Base-by-base conservation (phyloP, 2,888 invertebrate species). In the Hemithea aestivaria region DNA sequence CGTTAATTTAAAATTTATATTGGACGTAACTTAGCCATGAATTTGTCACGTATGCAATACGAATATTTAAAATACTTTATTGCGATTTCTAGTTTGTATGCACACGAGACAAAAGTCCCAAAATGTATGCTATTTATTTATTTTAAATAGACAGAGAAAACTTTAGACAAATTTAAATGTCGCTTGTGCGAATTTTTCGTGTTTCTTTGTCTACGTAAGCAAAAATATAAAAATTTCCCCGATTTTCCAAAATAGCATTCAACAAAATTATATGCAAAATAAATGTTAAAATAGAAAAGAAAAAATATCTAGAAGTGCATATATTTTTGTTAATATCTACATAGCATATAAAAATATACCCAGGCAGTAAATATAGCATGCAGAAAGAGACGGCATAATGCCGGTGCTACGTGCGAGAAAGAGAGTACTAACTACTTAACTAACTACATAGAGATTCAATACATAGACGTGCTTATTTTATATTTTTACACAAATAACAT, bases 291-390 rank as follows among this genome's bases (percentile, higher is more conserved):
- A 16, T 25, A 23, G 3, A 31, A 7, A 23, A 10, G 12, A 7
- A 23, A 10, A 9, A 8, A 16, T 12, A 23, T 10, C 8, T 8
- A 29, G 7, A 26, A 23, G 31, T 36, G 43, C 40, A 48, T 10
- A 45, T 41, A 45, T 9, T 37, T 40, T 35, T 44, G 40, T 30
- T 24, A 41, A 24, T 43, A 26, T 36, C 24, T 39, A 21, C 10
- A 39, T 22, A 33, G 29, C 26, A 25, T 35, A 41, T 43, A 56
- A 58, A 64, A 70, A 42, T 62, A 56, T 62, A 72, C 71, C 74
- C 75, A 76, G 73, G 73, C 75, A 16, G 16, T 51, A 48, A 53
- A 53, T 65, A 59, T 66, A 62, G 50, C 77, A 77, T 77, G 77
- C 77, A 69, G 54, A 66, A 39, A 60, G 59, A 58, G 60, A 60